phyloP scores from a whole-genome alignment of 2,888 invertebrate genomes.

The Arrhopalites spinosus region DNA sequence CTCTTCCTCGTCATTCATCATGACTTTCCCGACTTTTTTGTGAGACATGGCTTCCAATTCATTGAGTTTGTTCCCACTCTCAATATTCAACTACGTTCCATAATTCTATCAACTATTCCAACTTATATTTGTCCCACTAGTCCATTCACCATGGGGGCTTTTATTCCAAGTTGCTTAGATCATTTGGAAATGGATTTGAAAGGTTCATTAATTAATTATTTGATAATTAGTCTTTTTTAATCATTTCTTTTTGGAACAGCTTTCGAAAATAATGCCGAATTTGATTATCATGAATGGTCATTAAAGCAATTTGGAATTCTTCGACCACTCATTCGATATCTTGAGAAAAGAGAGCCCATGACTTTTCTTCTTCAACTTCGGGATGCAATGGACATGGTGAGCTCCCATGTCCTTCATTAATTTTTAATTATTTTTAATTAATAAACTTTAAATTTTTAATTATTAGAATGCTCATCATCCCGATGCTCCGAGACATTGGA shows the following conservation, averaged over 20 bases:
- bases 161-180: conserved; percentile 21
- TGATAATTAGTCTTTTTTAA: no score
- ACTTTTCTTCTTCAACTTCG: conserved; percentile 10
- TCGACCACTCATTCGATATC: not conserved
- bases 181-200: conserved; percentile 22
- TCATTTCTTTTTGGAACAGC: no score
- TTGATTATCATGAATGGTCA: conserved; percentile 26
- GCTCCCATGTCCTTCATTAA: not conserved
- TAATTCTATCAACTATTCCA: conserved; percentile 20
- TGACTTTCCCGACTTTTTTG: conserved; percentile 23
- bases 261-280: conserved; percentile 12
- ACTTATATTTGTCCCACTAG: conserved; percentile 19
- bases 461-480: conserved; percentile 4
- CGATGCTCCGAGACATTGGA: conserved; percentile 17
- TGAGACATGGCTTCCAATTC: conserved; percentile 26
- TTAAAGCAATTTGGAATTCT: conserved; percentile 10
- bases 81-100: conserved; percentile 19
- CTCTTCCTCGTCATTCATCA: conserved; percentile 29
- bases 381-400: conserved; percentile 18
- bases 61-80: conserved; percentile 21
- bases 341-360: conserved; percentile 18
- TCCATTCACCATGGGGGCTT: conserved; percentile 17
- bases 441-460: not conserved
- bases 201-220: no score
- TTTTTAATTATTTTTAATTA: not conserved